Percentiles rank a stretch among this genome's conserved stretches.
Conservation (phyloP, 2,888 invertebrate species). For the Apocheima hispidaria region DNA sequence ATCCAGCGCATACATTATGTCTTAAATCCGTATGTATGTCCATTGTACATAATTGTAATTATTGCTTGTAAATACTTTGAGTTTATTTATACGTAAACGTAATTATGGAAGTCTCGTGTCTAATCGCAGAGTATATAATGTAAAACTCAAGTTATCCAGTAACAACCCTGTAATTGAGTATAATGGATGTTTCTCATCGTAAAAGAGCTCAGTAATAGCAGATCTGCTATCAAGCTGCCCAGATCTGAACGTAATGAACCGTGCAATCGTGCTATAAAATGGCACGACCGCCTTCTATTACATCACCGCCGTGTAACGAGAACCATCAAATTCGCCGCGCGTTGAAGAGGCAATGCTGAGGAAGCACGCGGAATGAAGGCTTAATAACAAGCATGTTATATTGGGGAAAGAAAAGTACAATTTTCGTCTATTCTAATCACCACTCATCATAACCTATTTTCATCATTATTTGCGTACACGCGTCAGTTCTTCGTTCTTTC, state of each 20-base stretch:
- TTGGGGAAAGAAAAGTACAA: too few species aligned
- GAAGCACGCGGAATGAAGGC: constrained; percentile 7
- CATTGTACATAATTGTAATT: too few species aligned
- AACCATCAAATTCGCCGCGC: constrained; percentile 16
- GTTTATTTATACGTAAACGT: neutral
- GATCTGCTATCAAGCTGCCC: constrained; percentile 5
- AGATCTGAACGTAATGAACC: constrained; percentile 16
- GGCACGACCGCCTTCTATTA: constrained; percentile 15
- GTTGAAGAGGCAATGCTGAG: constrained; percentile 14
- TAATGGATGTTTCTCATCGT: neutral
- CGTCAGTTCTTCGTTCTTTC: too few species aligned
- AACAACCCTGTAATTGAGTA: neutral
- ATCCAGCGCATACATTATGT: too few species aligned
- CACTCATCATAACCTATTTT: too few species aligned
- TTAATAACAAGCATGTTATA: neutral
- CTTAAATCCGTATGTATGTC: too few species aligned
- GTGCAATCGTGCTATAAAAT: constrained; percentile 7
- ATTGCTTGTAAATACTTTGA: too few species aligned
- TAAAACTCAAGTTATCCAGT: neutral
- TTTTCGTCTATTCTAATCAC: too few species aligned
- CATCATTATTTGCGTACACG: too few species aligned
- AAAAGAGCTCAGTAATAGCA: neutral
- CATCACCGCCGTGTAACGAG: constrained; percentile 25
- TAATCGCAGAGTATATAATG: neutral
- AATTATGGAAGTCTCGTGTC: neutral